Conservation (phyloP, 2,113 vertebrate genomes). For the Bungarus multicinctus region DNA sequence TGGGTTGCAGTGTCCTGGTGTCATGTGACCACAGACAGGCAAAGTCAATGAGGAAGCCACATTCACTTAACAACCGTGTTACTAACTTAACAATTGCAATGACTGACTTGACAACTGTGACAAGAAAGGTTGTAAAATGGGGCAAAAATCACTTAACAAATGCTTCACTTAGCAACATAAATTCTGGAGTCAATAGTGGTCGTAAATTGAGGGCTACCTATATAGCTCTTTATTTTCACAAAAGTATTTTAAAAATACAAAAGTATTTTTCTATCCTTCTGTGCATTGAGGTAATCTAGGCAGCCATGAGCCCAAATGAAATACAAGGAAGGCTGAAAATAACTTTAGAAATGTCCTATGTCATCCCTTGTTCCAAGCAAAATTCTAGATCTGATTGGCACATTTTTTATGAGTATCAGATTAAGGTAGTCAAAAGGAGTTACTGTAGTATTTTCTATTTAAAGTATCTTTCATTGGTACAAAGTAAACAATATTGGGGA, state of each 20-base stretch:
- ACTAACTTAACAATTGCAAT: not conserved
- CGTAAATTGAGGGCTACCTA: not conserved
- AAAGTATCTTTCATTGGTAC: not conserved
- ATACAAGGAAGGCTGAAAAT: not conserved
- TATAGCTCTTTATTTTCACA: not conserved
- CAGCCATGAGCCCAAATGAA: not conserved
- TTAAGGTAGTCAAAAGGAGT: not conserved
- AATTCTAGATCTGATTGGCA: not conserved
- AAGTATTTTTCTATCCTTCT: not conserved
- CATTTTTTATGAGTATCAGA: not conserved
- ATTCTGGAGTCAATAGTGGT: not conserved
- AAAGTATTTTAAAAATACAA: not conserved
- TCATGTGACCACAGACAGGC: not conserved
- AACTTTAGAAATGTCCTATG: not conserved
- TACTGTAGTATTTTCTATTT: not conserved
- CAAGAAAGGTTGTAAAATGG: not conserved
- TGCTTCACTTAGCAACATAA: not conserved
- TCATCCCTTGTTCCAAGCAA: not conserved
- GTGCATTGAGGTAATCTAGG: not conserved
- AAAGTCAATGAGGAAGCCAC: not conserved
- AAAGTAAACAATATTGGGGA: not conserved
- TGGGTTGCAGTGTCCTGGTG: not conserved
- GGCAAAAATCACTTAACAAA: not conserved
- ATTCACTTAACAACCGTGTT: not conserved
- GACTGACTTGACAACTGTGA: not conserved